These are phyloP conservation scores for Mimachlamys varia DNA, from an alignment of 2,888 invertebrate genomes.

Conservation along the genomic window DNA sequence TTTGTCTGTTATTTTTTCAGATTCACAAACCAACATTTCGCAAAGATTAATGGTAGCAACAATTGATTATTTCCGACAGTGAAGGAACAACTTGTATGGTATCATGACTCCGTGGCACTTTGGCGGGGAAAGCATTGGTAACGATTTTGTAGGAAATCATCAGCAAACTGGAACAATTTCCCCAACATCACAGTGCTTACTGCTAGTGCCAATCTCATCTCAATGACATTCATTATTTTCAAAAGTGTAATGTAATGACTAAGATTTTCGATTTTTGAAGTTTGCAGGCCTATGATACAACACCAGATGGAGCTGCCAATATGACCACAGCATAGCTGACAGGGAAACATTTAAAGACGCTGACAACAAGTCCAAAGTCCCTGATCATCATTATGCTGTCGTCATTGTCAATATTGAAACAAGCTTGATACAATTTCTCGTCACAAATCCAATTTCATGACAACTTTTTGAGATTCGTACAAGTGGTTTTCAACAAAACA, in stretches of 20 bases:
- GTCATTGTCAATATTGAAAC: not conserved
- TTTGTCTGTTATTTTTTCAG: slow-evolving; percentile 7
- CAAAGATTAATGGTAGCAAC: not conserved
- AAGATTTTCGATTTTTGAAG: not conserved
- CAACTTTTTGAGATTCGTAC: not conserved
- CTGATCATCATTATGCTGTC: not conserved
- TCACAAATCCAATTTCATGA: not conserved
- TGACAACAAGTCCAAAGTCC: not conserved
- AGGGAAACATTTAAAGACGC: not conserved
- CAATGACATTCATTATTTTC: slow-evolving; percentile 24
- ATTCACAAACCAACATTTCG: not conserved
- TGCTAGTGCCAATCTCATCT: slow-evolving; percentile 2
- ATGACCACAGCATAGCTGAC: not conserved
- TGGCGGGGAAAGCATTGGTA: not conserved
- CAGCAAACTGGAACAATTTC: not conserved
- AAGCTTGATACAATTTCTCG: not conserved
- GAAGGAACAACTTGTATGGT: not conserved
- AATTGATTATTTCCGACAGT: slow-evolving; percentile 3
- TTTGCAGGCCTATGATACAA: not conserved
- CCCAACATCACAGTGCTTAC: not conserved
- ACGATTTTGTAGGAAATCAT: not conserved
- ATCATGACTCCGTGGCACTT: not conserved
- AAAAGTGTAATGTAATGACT: slow-evolving; percentile 18
- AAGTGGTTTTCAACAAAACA: not conserved
- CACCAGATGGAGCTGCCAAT: too few species aligned